Evolutionary conservation across 1,140 invertebrate genomes (phyloP).

Genomic region (Trissolcus basalis): DNA sequence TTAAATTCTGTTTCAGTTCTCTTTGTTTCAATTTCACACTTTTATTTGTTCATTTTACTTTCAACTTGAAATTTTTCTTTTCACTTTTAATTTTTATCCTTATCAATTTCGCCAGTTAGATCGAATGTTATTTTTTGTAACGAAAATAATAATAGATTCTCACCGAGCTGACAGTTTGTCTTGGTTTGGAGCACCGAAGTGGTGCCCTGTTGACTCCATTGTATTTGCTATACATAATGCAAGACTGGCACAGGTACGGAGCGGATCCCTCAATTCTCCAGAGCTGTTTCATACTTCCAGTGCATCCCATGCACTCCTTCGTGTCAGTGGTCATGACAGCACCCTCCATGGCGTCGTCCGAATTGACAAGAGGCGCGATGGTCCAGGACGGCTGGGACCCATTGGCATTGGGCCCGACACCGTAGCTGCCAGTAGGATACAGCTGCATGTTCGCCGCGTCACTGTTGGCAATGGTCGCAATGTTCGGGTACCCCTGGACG

Average conservation of each 20-base stretch:
- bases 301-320: slow-evolving; percentile 94
- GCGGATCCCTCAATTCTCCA: slow-evolving; percentile 93
- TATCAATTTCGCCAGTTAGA: too few species aligned
- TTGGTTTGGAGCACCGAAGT: slow-evolving; percentile 75
- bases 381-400: slow-evolving; percentile 64
- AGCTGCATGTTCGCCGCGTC: slow-evolving; percentile 64
- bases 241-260: slow-evolving; percentile 93
- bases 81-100: too few species aligned
- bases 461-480: slow-evolving; percentile 62
- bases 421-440: slow-evolving; percentile 65
- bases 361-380: slow-evolving; percentile 45
- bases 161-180: slow-evolving; percentile 74
- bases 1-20: too few species aligned
- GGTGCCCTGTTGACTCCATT: slow-evolving; percentile 91
- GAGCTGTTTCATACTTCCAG: slow-evolving; percentile 87
- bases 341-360: slow-evolving; percentile 66
- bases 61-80: too few species aligned
- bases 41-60: too few species aligned
- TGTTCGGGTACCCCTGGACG: slow-evolving; percentile 61
- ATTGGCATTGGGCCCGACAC: slow-evolving; percentile 45
- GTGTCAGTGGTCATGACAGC: slow-evolving; percentile 74
- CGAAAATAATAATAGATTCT: too few species aligned
- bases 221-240: slow-evolving; percentile 88
- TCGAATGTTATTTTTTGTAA: too few species aligned
- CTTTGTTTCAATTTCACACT: too few species aligned